Base-by-base conservation (phyloP, 2,888 invertebrate genomes). In the Melipona bicolor region DNA sequence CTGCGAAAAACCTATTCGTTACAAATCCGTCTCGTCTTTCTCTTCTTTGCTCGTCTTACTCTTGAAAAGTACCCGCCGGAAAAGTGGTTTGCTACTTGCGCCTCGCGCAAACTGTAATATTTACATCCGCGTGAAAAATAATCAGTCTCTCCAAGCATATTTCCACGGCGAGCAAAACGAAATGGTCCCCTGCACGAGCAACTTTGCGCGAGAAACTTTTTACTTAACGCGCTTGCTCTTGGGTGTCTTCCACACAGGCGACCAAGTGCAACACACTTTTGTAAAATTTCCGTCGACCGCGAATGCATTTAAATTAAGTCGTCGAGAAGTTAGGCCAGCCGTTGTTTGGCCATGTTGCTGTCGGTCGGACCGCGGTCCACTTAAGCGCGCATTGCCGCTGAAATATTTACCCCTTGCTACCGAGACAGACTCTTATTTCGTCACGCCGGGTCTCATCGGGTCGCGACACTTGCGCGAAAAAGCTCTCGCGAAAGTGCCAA, bases 281-380 rank as follows among this genome's bases (percentile, higher is more conserved):
- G 49, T 62, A 17, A 70, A 77, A 71, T 59, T 52, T 43, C 32
- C 59, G 13, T 43, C 21, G 24, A 13, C 70, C 69, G 43, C 70
- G 49, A 74, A 62, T 68, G 77, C 68, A 75, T 80, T 84, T 80
- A 80, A 85, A 84, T 84, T 84, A 85, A 85, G 70, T 75, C 67
- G 61, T 27, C 50, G 43, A 32, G 69, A 74, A 79, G 73, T 73
- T 77, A 50, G 73, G 50, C 36, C 65, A 27, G 65, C 56, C 9
- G 54, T 50, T 78, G 72, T 81, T 78, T 73, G 65, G 62, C 11
- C 68, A 2, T 49, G 52, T 52, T 36, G 56, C 52, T 27, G n/a
- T 15, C 65, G 59, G 70, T 73, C 17, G 36, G 36, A 24, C 61
- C 68, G n/a, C 17, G 61, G 67, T 54, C 59, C 65, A 59, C 59